Evolutionary conservation across 2,888 invertebrate genomes (phyloP), one percentile per base, ranked within the genome.

Genomic region (Eumerus sabulonum): DNA sequence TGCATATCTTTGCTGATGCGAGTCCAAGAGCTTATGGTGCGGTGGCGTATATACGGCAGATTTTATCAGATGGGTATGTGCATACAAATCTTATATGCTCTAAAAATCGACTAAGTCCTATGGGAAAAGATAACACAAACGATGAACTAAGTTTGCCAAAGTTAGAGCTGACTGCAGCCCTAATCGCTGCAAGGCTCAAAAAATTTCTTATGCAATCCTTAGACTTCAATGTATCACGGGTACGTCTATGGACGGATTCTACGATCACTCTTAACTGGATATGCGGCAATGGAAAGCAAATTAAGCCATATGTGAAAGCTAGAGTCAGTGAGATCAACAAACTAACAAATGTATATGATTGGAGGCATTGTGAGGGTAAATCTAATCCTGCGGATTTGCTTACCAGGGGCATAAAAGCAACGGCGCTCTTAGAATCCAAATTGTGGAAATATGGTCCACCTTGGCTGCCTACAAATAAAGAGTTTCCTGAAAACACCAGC

Each of bases 1-100:
- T 42, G 45, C 44, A 59, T 40, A 59, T 59, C 19, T 59, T 59
- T 59, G 45, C 59, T 5, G 59, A 59, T 17, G 59, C 44, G 7
- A 59, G 45, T 45, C 59, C 59, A n/a, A 59, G 27, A 18, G 59
- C 45, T 11, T 59, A 45, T 38, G 59, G 45, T 19, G 59, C 27
- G 12, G 59, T 59, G n/a, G 19, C 59, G 2, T 59, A 59, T 13
- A 45, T 59, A 19, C n/a, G 45, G 11, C 38, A 38, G 17, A 18
- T 12, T 18, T 59, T 45, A 18, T n/a, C 18, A 12, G 18, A 18
- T 13, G 54, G 54, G 9, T 12, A 9, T n/a, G 18, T 57, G 12
- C 5, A n/a, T 17, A 44, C 27, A 9, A 40, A 42, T 57, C 42
- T 57, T 18, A 17, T 57, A 14, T 57, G 57, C 12, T 57, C 57